These are phyloP conservation scores for Corvus hawaiiensis DNA, from an alignment of 2,113 vertebrate species.

Conservation along the genomic window DNA sequence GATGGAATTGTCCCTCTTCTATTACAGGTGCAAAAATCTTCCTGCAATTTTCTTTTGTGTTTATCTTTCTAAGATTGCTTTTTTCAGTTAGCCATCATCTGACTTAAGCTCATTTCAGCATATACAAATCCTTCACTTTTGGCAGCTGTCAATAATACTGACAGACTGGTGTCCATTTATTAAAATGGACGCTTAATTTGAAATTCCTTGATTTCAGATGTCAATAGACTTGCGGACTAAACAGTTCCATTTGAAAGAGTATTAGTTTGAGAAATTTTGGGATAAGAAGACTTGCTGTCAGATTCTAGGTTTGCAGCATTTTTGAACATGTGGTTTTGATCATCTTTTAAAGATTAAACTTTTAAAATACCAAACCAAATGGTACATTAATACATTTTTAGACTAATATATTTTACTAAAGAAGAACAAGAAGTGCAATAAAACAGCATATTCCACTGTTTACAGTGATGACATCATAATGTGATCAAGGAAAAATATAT, in stretches of 20 bases:
- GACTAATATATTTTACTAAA: neutral
- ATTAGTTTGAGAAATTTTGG: neutral
- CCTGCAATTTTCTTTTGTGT: neutral
- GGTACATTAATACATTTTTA: neutral
- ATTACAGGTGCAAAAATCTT: neutral
- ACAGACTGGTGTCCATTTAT: neutral
- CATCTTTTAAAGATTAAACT: neutral
- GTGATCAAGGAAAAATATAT: neutral
- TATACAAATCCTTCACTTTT: neutral
- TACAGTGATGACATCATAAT: rapidly evolving
- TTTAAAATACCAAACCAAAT: neutral
- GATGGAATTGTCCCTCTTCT: neutral
- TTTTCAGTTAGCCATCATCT: neutral
- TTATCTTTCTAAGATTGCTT: neutral
- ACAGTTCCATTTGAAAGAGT: neutral
- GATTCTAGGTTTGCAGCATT: neutral
- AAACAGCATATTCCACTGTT: neutral
- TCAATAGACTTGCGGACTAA: neutral
- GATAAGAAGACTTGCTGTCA: neutral
- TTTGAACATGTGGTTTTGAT: neutral
- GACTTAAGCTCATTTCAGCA: neutral
- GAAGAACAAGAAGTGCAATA: neutral
- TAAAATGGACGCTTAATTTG: neutral
- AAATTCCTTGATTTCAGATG: neutral
- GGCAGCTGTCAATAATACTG: neutral